A percentile compares a stretch with the other conserved stretches of the same genome.
phyloP scores from a whole-genome alignment of 92 coral and sea anemone genomes.

The Meandrina meandrites region DNA sequence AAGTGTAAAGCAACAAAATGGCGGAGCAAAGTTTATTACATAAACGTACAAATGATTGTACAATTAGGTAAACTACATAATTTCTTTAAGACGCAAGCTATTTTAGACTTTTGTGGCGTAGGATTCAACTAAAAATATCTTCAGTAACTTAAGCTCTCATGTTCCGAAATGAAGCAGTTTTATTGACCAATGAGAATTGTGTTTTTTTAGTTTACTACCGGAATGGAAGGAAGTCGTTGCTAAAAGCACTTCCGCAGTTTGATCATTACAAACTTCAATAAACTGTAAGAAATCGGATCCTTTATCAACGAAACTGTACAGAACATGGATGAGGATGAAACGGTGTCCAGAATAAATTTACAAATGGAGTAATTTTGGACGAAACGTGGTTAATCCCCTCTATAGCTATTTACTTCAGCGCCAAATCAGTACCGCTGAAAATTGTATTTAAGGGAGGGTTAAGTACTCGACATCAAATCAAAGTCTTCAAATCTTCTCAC shows the following conservation, averaged over 20 bases:
- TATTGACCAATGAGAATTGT: neutral
- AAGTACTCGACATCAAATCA: neutral
- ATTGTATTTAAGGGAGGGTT: slow-evolving; percentile 4
- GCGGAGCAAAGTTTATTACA: no score
- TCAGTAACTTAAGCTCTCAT: neutral
- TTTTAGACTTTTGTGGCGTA: neutral
- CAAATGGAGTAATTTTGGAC: slow-evolving; percentile 9
- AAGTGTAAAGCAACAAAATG: no score
- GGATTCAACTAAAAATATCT: neutral
- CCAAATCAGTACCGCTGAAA: slow-evolving; percentile 14
- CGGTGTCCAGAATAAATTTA: neutral
- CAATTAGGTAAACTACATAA: no score
- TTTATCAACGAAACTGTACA: neutral
- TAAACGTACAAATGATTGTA: no score
- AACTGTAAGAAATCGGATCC: neutral
- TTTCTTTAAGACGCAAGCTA: neutral
- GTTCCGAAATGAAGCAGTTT: neutral
- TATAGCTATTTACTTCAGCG: neutral
- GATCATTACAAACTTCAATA: neutral
- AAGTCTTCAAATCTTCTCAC: neutral
- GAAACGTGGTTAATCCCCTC: neutral
- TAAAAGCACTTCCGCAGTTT: neutral
- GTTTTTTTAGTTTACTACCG: neutral
- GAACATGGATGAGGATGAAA: neutral
- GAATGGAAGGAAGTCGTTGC: neutral